phyloP scores from a whole-genome alignment of 2,113 vertebrate species.

The Dinomys branickii region DNA sequence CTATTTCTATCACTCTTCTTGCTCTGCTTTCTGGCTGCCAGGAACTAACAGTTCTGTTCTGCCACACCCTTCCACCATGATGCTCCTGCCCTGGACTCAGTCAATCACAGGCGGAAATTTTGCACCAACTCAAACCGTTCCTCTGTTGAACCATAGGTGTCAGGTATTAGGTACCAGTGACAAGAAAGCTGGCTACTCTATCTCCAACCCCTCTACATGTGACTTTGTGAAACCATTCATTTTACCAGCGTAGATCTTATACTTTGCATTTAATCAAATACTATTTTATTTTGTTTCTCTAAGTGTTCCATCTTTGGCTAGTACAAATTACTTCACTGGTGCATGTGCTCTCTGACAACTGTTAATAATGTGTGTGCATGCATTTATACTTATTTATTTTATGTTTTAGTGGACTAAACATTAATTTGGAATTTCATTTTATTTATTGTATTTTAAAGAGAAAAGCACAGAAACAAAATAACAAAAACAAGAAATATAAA shows the following conservation, averaged over 20 bases:
- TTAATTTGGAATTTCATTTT: too few species aligned
- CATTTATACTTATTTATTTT: background rate
- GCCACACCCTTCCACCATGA: accelerated
- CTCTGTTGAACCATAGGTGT: background rate
- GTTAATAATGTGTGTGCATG: background rate
- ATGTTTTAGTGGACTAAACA: too few species aligned
- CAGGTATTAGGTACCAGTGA: background rate
- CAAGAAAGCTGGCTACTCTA: background rate
- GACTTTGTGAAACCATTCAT: background rate
- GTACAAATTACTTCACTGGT: background rate
- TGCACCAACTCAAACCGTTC: background rate
- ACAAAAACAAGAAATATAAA: too few species aligned
- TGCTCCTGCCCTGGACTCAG: background rate
- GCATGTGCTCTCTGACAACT: background rate
- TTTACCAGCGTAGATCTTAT: background rate
- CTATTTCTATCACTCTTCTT: too few species aligned
- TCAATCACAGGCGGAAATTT: background rate
- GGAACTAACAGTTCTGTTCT: background rate
- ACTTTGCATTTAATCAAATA: background rate
- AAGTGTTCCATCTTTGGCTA: background rate
- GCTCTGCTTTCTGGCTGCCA: background rate
- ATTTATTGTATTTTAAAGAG: too few species aligned
- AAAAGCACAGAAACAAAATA: too few species aligned
- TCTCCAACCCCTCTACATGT: background rate
- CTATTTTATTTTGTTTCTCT: background rate